Evolutionary conservation across 2,797 vertebrate genomes (phyloP).

Genomic region (Sebastes ruberrimus): DNA sequence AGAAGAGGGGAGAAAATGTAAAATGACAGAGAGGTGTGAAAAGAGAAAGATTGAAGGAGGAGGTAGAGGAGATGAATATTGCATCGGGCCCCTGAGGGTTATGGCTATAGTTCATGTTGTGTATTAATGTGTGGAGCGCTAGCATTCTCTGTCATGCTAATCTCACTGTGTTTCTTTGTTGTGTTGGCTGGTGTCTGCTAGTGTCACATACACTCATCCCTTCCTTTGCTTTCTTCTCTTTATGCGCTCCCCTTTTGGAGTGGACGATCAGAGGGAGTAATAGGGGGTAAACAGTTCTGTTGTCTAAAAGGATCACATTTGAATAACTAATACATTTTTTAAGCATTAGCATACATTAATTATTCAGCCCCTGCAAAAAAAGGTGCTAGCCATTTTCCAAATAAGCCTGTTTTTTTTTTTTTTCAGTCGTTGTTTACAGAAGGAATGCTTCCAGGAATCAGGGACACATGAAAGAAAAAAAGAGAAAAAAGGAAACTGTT

Average conservation of each 20-base stretch:
- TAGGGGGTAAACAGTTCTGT: slow-evolving; percentile 80
- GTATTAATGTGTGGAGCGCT: slow-evolving; percentile 73
- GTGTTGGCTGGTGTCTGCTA: slow-evolving; percentile 67
- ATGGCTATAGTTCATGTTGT: slow-evolving; percentile 69
- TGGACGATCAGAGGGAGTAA: slow-evolving; percentile 78
- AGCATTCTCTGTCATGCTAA: slow-evolving; percentile 81
- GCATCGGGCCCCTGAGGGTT: slow-evolving; percentile 62
- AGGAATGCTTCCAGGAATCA: slow-evolving; percentile 73
- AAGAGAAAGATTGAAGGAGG: slow-evolving; percentile 65
- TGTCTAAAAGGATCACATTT: slow-evolving; percentile 82
- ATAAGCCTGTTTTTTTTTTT: slow-evolving; percentile 45
- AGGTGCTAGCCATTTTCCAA: slow-evolving; percentile 68
- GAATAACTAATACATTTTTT: slow-evolving; percentile 79
- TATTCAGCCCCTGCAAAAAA: slow-evolving; percentile 75
- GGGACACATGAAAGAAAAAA: slow-evolving; percentile 64
- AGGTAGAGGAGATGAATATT: slow-evolving; percentile 72
- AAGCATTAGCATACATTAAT: slow-evolving; percentile 78
- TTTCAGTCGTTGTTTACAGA: slow-evolving; percentile 61
- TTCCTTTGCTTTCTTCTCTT: slow-evolving; percentile 73
- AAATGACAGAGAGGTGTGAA: slow-evolving; percentile 57
- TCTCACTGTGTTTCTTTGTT: slow-evolving; percentile 75
- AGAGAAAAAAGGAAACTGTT: slow-evolving; percentile 49
- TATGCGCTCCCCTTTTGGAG: slow-evolving; percentile 68
- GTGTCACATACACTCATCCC: slow-evolving; percentile 70
- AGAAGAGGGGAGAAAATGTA: slow-evolving; percentile 50